Evolutionary conservation across 1,140 invertebrate genomes (phyloP), one percentile per base, ranked within the genome.

Genomic region (Anastrepha ludens): DNA sequence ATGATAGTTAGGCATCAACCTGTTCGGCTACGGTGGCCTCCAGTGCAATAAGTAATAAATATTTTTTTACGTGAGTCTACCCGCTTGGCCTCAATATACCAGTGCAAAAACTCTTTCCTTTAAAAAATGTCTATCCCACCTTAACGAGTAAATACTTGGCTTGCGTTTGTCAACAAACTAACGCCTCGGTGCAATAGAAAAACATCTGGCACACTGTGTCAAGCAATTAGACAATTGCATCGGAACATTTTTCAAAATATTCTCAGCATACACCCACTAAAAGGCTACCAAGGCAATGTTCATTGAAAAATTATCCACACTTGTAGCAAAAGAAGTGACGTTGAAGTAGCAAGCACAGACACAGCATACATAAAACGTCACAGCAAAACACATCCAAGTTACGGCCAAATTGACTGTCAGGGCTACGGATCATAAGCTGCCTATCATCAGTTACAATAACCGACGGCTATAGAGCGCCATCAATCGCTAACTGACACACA

Each of bases 251-350:
- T 55, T 81, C 74, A 81, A 55, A n/a, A 58, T 20, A n/a, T 41
- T 55, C 47, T 81, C 74, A 81, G 74, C 47, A 81, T 81, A 81
- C 74, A 20, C 74, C 74, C 74, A 81, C 74, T 55, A 55, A 20
- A 55, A 29, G 41, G 74, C 74, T 81, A 81, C 47, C 6, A 50
- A 50, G n/a, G 9, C 44, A 58, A 7, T 20, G 47, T 81, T 81
- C 47, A n/a, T 55, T 81, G 47, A 81, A 81, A 81, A 81, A 81
- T 81, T 81, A 1, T 11, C 6, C 74, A 13, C 41, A 74, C 41
- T 44, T 47, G 2, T 9, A 74, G 39, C 3, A 41, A 13, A 41
- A 1, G 20, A 41, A 78, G 13, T 78, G 44, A 8, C 17, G 44
- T 17, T 17, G 47, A 41, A n/a, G 17, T 8, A 13, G n/a, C 60